Evolutionary conservation across 2,888 invertebrate species (phyloP).

Genomic region (Amiota communis): DNA sequence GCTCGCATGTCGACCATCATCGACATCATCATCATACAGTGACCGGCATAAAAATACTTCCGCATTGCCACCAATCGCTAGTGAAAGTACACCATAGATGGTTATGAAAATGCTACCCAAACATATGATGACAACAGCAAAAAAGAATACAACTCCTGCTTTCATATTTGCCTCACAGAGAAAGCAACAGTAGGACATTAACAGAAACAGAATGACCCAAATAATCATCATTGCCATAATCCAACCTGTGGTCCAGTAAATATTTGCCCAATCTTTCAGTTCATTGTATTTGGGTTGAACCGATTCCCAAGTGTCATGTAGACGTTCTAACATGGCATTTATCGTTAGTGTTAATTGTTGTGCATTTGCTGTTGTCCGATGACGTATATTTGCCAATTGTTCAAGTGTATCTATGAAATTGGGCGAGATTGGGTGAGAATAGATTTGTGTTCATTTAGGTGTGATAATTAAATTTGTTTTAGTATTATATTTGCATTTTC

Average conservation of each 20-base stretch:
- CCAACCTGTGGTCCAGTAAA: conserved; percentile 71
- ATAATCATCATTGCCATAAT: conserved; percentile 66
- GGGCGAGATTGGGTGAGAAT: not conserved
- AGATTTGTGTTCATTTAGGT: conserved; percentile 35
- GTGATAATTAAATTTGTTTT: conserved; percentile 57
- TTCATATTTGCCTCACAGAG: conserved; percentile 71
- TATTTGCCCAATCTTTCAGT: conserved; percentile 66
- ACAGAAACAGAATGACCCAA: conserved; percentile 69
- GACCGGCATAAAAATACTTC: conserved; percentile 80
- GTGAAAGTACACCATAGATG: conserved; percentile 67
- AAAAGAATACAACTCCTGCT: conserved; percentile 68
- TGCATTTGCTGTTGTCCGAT: conserved; percentile 71
- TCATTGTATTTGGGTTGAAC: conserved; percentile 67
- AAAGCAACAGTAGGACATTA: conserved; percentile 70
- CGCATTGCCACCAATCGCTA: conserved; percentile 72
- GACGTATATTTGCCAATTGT: conserved; percentile 70
- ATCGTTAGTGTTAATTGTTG: conserved; percentile 70
- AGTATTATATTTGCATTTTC: conserved; percentile 36
- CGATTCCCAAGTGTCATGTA: conserved; percentile 67
- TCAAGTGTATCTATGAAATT: conserved; percentile 70
- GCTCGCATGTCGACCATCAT: conserved; percentile 43
- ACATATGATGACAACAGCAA: conserved; percentile 68
- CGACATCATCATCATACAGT: conserved; percentile 77
- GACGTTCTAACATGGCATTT: conserved; percentile 64
- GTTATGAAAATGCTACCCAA: conserved; percentile 69